phyloP scores from a whole-genome alignment of 1,140 invertebrate species.

The Scaptomyza hsui region DNA sequence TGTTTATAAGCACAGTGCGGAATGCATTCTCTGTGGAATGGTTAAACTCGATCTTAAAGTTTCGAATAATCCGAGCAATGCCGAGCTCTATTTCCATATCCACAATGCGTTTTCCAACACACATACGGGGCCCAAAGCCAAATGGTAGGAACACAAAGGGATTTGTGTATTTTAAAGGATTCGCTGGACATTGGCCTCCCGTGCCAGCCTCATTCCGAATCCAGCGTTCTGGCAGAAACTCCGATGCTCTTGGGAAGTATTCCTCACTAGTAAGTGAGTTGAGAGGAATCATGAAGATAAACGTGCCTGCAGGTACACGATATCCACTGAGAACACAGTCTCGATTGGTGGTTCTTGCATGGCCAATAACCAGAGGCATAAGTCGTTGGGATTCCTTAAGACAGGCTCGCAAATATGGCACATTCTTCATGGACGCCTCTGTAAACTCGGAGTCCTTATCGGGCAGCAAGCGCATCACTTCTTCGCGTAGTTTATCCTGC shows the following conservation, averaged over 20 bases:
- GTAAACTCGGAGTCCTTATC: constrained; percentile 85
- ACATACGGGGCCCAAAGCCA: constrained; percentile 87
- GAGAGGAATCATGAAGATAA: constrained; percentile 85
- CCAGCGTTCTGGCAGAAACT: constrained; percentile 87
- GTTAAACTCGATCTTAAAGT: constrained; percentile 86
- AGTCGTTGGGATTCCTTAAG: constrained; percentile 87
- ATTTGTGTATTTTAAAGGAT: constrained; percentile 83
- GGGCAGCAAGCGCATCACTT: constrained; percentile 85
- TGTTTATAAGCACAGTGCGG: constrained; percentile 53
- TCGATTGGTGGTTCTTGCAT: constrained; percentile 84
- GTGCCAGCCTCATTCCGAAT: constrained; percentile 56
- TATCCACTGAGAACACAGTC: constrained; percentile 86
- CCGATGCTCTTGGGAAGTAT: constrained; percentile 84
- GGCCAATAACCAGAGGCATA: constrained; percentile 85
- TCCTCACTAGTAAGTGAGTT: constrained; percentile 81
- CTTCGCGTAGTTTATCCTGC: constrained; percentile 88
- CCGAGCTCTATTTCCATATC: constrained; percentile 89
- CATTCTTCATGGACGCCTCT: constrained; percentile 85
- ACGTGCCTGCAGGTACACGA: constrained; percentile 86
- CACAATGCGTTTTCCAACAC: constrained; percentile 88
- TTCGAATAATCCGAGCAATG: constrained; percentile 86
- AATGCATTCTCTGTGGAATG: constrained; percentile 69
- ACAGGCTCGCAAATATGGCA: constrained; percentile 87
- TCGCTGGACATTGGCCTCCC: constrained; percentile 44
- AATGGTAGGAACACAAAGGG: constrained; percentile 88